These are phyloP conservation scores for Luperina nickerlii DNA, from an alignment of 2,888 invertebrate species.

Conservation along the genomic window DNA sequence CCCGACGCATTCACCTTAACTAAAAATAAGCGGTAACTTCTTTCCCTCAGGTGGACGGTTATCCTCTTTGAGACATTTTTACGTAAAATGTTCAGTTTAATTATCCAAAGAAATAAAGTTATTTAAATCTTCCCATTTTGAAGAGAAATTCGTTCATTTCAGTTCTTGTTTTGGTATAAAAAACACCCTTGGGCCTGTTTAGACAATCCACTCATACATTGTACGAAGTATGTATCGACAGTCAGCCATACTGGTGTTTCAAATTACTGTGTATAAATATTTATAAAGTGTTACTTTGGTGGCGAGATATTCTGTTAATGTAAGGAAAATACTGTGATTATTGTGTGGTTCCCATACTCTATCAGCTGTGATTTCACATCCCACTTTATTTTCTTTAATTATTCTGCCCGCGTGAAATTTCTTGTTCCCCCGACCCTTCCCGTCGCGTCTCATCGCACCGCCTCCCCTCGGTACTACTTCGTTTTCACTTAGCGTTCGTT, in stretches of 20 bases:
- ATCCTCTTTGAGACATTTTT: no score
- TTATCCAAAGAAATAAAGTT: slow-evolving; percentile 5
- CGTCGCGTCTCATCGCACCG: no score
- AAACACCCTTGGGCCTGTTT: slow-evolving; percentile 58
- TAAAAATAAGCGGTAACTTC: no score
- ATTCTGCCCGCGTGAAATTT: no score
- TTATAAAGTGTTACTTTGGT: slow-evolving; percentile 30
- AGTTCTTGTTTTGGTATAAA: slow-evolving; percentile 61
- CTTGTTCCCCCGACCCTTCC: no score
- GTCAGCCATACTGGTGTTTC: slow-evolving; percentile 41
- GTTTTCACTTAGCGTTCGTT: no score
- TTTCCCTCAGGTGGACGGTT: no score
- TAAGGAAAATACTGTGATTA: slow-evolving; percentile 17
- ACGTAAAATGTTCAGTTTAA: neutral
- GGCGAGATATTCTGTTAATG: slow-evolving; percentile 15
- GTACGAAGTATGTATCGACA: slow-evolving; percentile 43
- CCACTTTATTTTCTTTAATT: neutral
- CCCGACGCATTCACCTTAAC: no score
- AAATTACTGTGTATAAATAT: slow-evolving; percentile 54
- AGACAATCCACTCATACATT: slow-evolving; percentile 32
- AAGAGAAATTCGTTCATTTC: slow-evolving; percentile 50
- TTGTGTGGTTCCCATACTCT: neutral
- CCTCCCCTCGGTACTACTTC: no score
- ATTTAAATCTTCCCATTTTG: slow-evolving; percentile 31
- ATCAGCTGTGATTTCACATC: neutral